phyloP scores from a whole-genome alignment of 2,888 invertebrate genomes.

The Cerastis rubricosa region DNA sequence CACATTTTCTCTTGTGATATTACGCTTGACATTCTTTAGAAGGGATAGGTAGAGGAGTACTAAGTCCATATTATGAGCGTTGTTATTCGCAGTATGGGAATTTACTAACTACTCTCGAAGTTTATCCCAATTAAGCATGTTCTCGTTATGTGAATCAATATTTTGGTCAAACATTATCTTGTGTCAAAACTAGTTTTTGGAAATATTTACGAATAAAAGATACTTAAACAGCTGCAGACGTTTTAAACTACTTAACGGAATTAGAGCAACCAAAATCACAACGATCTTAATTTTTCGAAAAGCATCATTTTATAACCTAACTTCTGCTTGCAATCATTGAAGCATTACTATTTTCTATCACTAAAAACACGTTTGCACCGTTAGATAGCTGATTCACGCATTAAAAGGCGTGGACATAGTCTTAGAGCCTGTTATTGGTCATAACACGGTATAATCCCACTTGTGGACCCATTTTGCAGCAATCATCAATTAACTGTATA shows the following conservation, averaged over 20 bases:
- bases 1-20: constrained; percentile 62
- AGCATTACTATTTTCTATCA: constrained; percentile 27
- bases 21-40: constrained; percentile 54
- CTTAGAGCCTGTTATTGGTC: constrained; percentile 1
- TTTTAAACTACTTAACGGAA: not conserved
- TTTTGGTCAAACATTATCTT: not conserved
- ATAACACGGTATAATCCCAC: constrained; percentile 35
- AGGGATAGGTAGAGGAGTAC: constrained; percentile 36
- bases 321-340: not conserved
- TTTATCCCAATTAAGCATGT: not conserved
- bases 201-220: not conserved
- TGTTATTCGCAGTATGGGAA: not conserved
- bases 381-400: constrained; percentile 43
- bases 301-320: not conserved
- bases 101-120: not conserved
- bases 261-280: not conserved
- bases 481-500: constrained; percentile 13
- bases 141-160: not conserved
- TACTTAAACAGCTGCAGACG: not conserved
- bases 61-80: not conserved
- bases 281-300: not conserved
- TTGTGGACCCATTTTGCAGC: constrained; percentile 9
- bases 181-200: not conserved
- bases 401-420: constrained; percentile 37
- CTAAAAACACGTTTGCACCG: constrained; percentile 60